A percentile compares a stretch with the other conserved stretches of the same genome.
phyloP scores from a whole-genome alignment of 2,888 invertebrate species.

The Cephus pulcher region DNA sequence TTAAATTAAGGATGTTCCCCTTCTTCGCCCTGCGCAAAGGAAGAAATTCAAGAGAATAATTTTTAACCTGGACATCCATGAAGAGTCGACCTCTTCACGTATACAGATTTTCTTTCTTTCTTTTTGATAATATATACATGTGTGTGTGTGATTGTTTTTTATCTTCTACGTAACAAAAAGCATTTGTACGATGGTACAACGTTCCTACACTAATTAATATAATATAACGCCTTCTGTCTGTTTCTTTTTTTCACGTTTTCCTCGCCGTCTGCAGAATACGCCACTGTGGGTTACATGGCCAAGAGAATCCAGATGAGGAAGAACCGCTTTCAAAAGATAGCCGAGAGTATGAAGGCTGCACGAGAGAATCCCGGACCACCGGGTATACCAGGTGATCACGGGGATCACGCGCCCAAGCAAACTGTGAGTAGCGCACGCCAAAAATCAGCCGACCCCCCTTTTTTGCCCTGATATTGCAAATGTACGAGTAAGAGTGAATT shows the following conservation, averaged over 20 bases:
- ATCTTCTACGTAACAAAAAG: background rate
- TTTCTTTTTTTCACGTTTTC: background rate
- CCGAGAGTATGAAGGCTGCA: slow-evolving; percentile 90
- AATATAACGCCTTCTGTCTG: background rate
- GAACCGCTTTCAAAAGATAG: slow-evolving; percentile 93
- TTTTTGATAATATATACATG: background rate
- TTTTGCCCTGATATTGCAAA: background rate
- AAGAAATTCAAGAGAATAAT: background rate
- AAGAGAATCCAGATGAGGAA: slow-evolving; percentile 97
- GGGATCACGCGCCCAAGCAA: slow-evolving; percentile 82
- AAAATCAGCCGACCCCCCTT: slow-evolving; percentile 23
- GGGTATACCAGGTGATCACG: slow-evolving; percentile 74
- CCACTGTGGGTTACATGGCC: slow-evolving; percentile 97
- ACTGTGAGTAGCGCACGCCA: slow-evolving; percentile 73
- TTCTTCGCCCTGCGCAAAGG: background rate
- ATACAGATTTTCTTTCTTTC: background rate
- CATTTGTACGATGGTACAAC: background rate
- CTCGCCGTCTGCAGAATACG: slow-evolving; percentile 81
- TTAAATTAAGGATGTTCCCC: no score
- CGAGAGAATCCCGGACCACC: slow-evolving; percentile 72
- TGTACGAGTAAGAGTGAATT: background rate
- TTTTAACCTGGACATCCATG: background rate
- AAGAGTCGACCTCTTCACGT: background rate
- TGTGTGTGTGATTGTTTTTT: background rate
- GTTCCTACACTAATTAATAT: background rate